A percentile compares a stretch with the other conserved stretches of the same genome.
Evolutionary conservation across 2,113 vertebrate genomes (phyloP).

Genomic region (Prochilodus magdalenae): DNA sequence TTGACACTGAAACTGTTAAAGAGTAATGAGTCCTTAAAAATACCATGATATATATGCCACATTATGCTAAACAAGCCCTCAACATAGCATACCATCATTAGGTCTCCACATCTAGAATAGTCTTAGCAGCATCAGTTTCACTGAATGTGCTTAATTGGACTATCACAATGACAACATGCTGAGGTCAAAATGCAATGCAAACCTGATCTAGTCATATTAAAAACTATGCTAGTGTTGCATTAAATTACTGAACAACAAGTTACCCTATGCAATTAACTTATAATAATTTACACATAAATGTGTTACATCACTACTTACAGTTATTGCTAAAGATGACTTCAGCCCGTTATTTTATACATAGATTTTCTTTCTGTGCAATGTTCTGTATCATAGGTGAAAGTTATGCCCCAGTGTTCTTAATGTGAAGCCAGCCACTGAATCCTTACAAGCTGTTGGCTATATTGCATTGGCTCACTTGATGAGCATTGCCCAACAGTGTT

Average conservation of each 20-base stretch:
- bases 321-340: no score
- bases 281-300: no score
- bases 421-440: not conserved
- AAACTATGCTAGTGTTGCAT: not conserved
- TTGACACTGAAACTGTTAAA: constrained; percentile 31
- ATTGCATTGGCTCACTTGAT: not conserved
- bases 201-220: not conserved
- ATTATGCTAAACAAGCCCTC: not conserved
- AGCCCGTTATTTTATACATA: no score
- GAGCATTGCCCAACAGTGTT: not conserved
- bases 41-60: constrained; percentile 7
- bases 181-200: not conserved
- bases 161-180: constrained; percentile 1
- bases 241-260: no score
- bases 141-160: not conserved
- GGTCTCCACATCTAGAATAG: not conserved
- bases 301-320: no score
- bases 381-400: no score
- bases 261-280: no score
- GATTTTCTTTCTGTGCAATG: no score
- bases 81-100: not conserved
- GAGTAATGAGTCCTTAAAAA: constrained; percentile 23
- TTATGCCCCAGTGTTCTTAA: no score
- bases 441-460: not conserved
- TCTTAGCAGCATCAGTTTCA: not conserved